Evolutionary conservation across 64 coral and sea anemone species (phyloP).

Genomic region (Cladopsammia gracilis): DNA sequence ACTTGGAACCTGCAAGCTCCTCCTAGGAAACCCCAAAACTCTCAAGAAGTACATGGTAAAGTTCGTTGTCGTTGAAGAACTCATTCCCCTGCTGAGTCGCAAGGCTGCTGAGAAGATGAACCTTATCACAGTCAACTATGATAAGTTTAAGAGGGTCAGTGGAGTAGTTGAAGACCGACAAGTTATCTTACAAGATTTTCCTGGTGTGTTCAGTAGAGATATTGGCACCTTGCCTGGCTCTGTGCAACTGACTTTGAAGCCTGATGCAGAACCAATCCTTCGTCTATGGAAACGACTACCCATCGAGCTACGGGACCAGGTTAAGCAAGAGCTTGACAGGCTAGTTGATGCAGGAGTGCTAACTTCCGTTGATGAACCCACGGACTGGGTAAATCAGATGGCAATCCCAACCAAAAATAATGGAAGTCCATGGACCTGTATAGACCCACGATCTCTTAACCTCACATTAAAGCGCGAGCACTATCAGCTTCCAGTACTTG

Average conservation of each 20-base stretch:
- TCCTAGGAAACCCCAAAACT: slow-evolving; percentile 48
- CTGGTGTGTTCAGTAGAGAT: slow-evolving; percentile 32
- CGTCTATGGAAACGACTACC: slow-evolving; percentile 11
- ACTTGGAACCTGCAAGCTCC: slow-evolving; percentile 52
- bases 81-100: slow-evolving; percentile 65
- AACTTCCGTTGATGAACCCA: not conserved
- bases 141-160: slow-evolving; percentile 53
- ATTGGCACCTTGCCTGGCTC: slow-evolving; percentile 62
- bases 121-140: slow-evolving; percentile 77
- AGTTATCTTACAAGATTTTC: slow-evolving; percentile 15
- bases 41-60: slow-evolving; percentile 63
- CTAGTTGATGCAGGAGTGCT: not conserved
- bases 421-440: not conserved
- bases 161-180: slow-evolving; percentile 13
- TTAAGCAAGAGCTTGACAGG: not conserved
- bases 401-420: not conserved
- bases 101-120: slow-evolving; percentile 84
- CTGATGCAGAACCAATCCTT: slow-evolving; percentile 32
- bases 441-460: not conserved
- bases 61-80: slow-evolving; percentile 65
- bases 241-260: slow-evolving; percentile 37
- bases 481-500: not conserved
- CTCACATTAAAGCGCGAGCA: not conserved
- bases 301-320: not conserved
- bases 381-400: not conserved